Conservation (phyloP, 2,888 invertebrate species). For the Drosophila multiciliata region DNA sequence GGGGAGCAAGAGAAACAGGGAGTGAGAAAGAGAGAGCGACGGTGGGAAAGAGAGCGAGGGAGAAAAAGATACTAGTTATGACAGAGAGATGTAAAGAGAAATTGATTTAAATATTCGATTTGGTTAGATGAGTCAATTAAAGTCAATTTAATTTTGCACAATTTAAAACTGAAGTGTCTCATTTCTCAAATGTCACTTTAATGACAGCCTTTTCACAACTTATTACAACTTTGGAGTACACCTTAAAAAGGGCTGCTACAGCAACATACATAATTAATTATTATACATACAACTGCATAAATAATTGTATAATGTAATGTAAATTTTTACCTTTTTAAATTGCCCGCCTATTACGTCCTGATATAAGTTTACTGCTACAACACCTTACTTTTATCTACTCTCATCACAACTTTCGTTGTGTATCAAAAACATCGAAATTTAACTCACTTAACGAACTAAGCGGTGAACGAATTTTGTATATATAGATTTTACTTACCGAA, state of each 20-base stretch:
- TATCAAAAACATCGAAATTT: not conserved
- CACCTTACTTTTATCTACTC: not conserved
- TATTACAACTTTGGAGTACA: conserved; percentile 9
- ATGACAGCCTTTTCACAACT: conserved; percentile 1
- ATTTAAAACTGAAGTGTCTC: conserved; percentile 6
- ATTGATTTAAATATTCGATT: conserved; percentile 1
- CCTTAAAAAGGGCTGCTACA: not conserved
- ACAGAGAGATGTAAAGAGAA: not conserved
- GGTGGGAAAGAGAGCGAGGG: not conserved
- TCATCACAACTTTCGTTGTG: not conserved
- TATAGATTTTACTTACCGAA: too few species aligned
- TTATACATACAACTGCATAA: not conserved
- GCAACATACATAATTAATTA: not conserved
- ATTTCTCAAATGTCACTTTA: conserved; percentile 1
- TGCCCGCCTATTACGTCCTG: not conserved
- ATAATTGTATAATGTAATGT: not conserved
- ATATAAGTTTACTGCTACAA: conserved; percentile 13
- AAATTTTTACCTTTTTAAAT: not conserved
- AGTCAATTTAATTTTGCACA: not conserved
- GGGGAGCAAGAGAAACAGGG: not conserved
- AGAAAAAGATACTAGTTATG: not conserved
- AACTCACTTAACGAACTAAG: not conserved
- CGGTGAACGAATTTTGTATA: not conserved
- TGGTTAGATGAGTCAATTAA: not conserved
- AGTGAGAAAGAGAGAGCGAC: not conserved